phyloP scores from a whole-genome alignment of 2,113 vertebrate genomes.

The Lucifuga dentata region DNA sequence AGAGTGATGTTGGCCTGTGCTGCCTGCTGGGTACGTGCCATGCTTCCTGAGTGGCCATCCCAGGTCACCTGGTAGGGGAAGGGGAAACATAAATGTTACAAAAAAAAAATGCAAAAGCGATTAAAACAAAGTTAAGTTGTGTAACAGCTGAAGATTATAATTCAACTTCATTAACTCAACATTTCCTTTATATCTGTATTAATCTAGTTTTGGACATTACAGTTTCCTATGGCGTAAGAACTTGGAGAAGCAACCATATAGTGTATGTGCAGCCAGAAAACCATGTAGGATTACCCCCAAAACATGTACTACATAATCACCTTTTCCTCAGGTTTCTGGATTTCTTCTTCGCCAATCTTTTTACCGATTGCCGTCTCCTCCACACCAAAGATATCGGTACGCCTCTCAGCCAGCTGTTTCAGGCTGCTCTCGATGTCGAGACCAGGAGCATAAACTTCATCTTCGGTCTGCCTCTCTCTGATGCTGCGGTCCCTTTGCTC shows the following conservation, averaged over 20 bases:
- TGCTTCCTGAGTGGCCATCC: conserved; percentile 98
- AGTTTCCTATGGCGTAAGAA: no score
- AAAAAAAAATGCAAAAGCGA: neutral
- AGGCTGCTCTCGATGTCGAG: conserved; percentile 98
- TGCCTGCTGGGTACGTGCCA: conserved; percentile 98
- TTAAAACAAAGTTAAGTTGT: neutral
- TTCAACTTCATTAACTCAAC: no score
- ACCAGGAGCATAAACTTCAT: conserved; percentile 97
- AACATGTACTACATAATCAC: conserved; percentile 69
- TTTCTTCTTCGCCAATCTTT: conserved; percentile 99
- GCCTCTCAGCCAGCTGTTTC: conserved; percentile 97
- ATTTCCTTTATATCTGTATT: no score
- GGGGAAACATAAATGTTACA: neutral
- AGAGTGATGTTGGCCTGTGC: conserved; percentile 99
- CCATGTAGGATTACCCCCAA: no score
- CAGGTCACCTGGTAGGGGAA: conserved; percentile 89
- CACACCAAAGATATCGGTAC: conserved; percentile 99
- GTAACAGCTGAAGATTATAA: no score
- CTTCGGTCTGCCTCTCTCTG: conserved; percentile 95
- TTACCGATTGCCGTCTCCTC: conserved; percentile 99
- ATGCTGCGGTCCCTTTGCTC: conserved; percentile 97
- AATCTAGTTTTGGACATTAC: no score
- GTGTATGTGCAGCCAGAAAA: no score
- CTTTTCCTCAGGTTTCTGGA: conserved; percentile 99
- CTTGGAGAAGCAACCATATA: no score